These are phyloP conservation scores for Lymantria monacha DNA, from an alignment of 2,888 invertebrate species.

Conservation along the genomic window DNA sequence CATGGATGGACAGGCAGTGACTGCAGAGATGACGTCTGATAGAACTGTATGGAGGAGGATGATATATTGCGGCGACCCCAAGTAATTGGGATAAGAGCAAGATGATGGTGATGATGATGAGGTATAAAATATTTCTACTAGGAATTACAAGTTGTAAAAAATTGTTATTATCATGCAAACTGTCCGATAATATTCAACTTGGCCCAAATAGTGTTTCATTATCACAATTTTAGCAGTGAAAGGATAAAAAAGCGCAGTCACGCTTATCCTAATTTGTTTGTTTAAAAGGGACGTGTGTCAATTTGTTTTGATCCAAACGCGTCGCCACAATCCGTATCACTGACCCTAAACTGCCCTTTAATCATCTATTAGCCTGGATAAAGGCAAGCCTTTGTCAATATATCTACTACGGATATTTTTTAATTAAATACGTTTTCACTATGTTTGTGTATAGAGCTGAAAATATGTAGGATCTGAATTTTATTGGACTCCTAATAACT, in stretches of 20 bases:
- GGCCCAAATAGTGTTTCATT: too few species aligned
- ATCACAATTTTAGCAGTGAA: too few species aligned
- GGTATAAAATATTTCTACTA: too few species aligned
- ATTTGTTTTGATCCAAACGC: slow-evolving; percentile 41
- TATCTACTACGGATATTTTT: slow-evolving; percentile 33
- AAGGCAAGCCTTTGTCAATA: slow-evolving; percentile 41
- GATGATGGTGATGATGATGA: too few species aligned
- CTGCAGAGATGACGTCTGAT: too few species aligned
- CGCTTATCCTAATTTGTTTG: slow-evolving; percentile 33
- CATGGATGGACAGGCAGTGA: too few species aligned
- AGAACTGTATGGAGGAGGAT: too few species aligned
- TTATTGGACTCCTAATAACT: neutral
- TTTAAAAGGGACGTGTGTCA: slow-evolving; percentile 48
- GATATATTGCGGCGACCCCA: too few species aligned
- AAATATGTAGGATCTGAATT: neutral
- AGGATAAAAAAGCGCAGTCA: slow-evolving; percentile 6
- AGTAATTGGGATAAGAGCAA: too few species aligned
- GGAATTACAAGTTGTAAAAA: too few species aligned
- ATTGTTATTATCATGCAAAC: too few species aligned
- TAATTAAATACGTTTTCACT: slow-evolving; percentile 32
- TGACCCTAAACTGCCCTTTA: slow-evolving; percentile 26
- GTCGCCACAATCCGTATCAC: slow-evolving; percentile 29
- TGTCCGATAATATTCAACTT: too few species aligned
- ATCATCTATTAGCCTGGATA: slow-evolving; percentile 38
- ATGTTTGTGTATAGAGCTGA: slow-evolving; percentile 2